Evolutionary conservation across 64 coral and sea anemone genomes (phyloP).

Genomic region (Pachyseris speciosa): DNA sequence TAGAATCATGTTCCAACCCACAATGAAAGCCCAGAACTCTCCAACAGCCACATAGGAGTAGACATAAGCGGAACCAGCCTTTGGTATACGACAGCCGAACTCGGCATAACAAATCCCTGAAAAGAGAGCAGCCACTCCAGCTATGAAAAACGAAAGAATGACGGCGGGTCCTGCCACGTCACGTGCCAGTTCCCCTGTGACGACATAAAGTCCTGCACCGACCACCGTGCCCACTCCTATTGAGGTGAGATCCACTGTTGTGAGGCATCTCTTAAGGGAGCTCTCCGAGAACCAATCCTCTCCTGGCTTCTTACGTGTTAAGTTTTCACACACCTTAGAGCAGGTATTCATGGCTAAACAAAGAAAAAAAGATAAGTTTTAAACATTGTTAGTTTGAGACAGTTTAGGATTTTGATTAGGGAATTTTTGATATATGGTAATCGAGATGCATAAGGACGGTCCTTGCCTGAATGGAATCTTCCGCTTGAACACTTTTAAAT

Average conservation of each 20-base stretch:
- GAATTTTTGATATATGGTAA: too few species aligned
- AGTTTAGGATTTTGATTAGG: too few species aligned
- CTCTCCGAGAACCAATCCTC: constrained; percentile 38
- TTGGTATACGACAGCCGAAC: constrained; percentile 81
- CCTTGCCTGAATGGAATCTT: too few species aligned
- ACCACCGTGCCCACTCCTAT: constrained; percentile 72
- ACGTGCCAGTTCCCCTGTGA: constrained; percentile 73
- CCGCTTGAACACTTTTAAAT: too few species aligned
- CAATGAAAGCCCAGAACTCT: constrained; percentile 75
- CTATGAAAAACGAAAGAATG: constrained; percentile 76
- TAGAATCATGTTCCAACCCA: constrained; percentile 84
- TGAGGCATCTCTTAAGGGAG: constrained; percentile 63
- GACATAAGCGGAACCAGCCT: constrained; percentile 83
- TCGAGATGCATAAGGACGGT: too few species aligned
- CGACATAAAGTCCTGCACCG: constrained; percentile 80
- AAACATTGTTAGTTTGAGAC: too few species aligned
- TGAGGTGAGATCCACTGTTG: constrained; percentile 71
- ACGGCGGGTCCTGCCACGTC: constrained; percentile 82
- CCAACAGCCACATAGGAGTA: constrained; percentile 77
- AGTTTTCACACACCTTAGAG: constrained; percentile 10
- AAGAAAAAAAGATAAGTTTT: too few species aligned
- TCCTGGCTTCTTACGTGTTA: constrained; percentile 5
- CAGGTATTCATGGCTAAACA: neutral
- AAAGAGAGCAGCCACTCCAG: constrained; percentile 56
- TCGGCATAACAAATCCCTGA: constrained; percentile 87